These are phyloP conservation scores for Pollicipes pollicipes DNA, from an alignment of 1,140 invertebrate species.

Conservation along the genomic window DNA sequence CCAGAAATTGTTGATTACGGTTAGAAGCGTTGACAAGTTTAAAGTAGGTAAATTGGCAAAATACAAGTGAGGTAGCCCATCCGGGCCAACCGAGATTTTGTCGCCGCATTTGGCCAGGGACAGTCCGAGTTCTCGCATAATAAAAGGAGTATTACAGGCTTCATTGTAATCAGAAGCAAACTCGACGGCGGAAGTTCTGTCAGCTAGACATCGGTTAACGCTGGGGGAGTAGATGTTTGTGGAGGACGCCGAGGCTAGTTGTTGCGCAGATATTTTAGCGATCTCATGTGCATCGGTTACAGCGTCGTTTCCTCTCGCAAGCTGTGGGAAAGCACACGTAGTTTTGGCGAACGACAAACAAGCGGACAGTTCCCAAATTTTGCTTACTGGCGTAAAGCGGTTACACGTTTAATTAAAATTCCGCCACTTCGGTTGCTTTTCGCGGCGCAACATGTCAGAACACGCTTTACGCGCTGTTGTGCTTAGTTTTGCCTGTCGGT, in stretches of 20 bases:
- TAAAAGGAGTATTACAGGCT: background rate
- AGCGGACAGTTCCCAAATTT: background rate
- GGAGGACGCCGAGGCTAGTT: background rate
- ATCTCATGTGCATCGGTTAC: background rate
- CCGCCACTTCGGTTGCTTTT: background rate
- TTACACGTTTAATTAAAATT: background rate
- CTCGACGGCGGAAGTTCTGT: background rate
- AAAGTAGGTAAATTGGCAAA: no score
- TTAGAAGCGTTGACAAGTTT: no score
- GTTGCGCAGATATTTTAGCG: background rate
- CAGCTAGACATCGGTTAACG: background rate
- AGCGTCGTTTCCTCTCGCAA: background rate
- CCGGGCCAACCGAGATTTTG: background rate
- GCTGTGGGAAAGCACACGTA: background rate
- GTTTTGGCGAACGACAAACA: background rate
- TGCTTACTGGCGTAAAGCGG: background rate
- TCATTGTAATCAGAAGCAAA: background rate
- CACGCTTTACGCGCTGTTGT: background rate
- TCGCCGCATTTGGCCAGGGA: background rate
- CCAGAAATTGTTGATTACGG: no score
- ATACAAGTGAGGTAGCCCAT: no score
- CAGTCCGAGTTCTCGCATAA: background rate
- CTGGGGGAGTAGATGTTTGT: background rate
- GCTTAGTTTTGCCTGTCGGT: background rate
- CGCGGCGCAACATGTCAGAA: background rate